Percentiles rank a stretch among this genome's conserved stretches.
Conservation (phyloP, 2,113 vertebrate genomes). For the Myrmecobius fasciatus region DNA sequence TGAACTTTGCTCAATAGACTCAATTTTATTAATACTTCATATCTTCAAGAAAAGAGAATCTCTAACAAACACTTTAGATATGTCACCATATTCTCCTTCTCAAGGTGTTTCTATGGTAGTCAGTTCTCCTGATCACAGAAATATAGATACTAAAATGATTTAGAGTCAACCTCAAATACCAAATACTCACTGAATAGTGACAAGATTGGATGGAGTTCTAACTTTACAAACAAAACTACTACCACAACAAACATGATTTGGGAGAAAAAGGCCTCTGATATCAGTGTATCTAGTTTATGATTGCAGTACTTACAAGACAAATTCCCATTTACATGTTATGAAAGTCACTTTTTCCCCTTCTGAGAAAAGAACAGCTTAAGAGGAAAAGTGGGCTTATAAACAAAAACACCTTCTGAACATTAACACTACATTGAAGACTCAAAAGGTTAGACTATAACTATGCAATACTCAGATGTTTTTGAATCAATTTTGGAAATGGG, state of each 20-base stretch:
- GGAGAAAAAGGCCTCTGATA: neutral
- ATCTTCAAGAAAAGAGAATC: too few relatives aligned
- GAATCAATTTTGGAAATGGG: neutral
- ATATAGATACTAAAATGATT: neutral
- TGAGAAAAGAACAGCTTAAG: neutral
- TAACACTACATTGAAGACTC: neutral
- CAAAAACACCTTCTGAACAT: neutral
- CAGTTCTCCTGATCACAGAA: neutral
- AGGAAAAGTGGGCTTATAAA: slow-evolving; percentile 5
- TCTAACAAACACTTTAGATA: too few relatives aligned
- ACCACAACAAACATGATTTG: neutral
- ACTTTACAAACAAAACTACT: neutral
- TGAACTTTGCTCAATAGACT: neutral
- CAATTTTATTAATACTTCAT: too few relatives aligned
- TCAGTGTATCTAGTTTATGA: slow-evolving; percentile 19
- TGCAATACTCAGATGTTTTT: neutral
- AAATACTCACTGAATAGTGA: neutral
- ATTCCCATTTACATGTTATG: neutral
- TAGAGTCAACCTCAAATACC: neutral
- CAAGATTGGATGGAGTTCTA: neutral
- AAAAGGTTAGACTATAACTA: neutral
- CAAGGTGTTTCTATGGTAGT: too few relatives aligned
- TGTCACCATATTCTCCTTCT: too few relatives aligned
- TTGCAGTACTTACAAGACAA: slow-evolving; percentile 4
- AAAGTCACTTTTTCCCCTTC: slow-evolving; percentile 23